Evolutionary conservation across 2,888 invertebrate species (phyloP), one percentile per base, ranked within the genome.

Genomic region (Eilema griseolum): DNA sequence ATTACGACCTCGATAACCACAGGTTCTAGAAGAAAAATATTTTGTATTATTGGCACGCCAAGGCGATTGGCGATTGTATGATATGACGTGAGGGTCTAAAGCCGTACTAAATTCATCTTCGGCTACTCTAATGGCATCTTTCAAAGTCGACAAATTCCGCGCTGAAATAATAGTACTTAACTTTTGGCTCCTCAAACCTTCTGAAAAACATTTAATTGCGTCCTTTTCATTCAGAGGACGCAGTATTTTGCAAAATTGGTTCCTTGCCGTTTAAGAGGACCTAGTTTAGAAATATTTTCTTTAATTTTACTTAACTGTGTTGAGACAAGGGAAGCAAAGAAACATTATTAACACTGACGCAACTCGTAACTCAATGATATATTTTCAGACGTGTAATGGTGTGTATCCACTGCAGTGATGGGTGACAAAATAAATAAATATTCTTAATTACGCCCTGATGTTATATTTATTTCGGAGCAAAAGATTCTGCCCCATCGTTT

Each of bases 311-410:
- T 2, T 28, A 28, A 28, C 28, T 28, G 28, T 28, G n/a, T n/a
- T n/a, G n/a, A n/a, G 72, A 71, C 72, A 63, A 41, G 24, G 64
- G 67, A 78, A 52, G 59, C 63, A 61, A 46, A 65, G 26, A 14
- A 41, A 52, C 41, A 67, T 74, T 74, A 81, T 73, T 70, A 78
- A 66, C 46, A 64, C 52, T 72, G 79, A 76, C 63, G 56, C 23
- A 52, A 57, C 37, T 67, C 61, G 66, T 73, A 63, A 67, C 59
- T 67, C 61, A 61, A 33, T 60, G 71, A 26, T 61, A 56, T 60
- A 61, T 46, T 68, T 65, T 57, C 20, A 16, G 33, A 46, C 31
- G 12, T 8, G 28, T 61, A 52, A 66, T 24, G 61, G 24, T 14
- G 2, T 16, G 31, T n/a, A 16, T 26, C 12, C 1, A 69, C 69